A percentile compares a stretch with the other conserved stretches of the same genome.
Conservation (phyloP, 2,113 vertebrate genomes). For the Regulus satrapa region DNA sequence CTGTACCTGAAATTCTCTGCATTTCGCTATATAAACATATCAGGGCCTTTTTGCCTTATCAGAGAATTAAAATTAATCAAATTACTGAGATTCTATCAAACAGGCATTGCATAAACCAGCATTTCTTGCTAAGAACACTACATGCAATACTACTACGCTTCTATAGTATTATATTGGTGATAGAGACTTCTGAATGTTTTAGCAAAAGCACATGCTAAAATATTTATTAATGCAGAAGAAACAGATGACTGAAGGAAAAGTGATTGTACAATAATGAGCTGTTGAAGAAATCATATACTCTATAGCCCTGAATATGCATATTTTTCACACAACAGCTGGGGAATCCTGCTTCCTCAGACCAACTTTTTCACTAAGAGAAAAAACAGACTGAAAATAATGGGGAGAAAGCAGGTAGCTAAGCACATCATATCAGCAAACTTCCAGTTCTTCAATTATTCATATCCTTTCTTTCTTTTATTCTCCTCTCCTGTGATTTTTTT, state of each 20-base stretch:
- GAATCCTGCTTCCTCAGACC: background rate
- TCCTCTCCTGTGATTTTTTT: background rate
- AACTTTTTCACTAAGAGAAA: conserved; percentile 37
- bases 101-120: background rate
- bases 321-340: background rate
- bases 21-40: background rate
- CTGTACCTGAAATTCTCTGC: background rate
- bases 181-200: background rate
- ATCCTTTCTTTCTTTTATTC: background rate
- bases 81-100: background rate
- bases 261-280: background rate
- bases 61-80: background rate
- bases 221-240: background rate
- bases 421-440: background rate
- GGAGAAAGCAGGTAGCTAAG: background rate
- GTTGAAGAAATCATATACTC: background rate
- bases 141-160: background rate
- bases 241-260: background rate
- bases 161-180: background rate
- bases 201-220: background rate
- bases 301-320: background rate
- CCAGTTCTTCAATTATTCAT: background rate
- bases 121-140: background rate
- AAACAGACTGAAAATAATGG: background rate
- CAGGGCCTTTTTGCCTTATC: background rate